phyloP scores from a whole-genome alignment of 2,797 vertebrate genomes.

The Leptodactylus fallax region DNA sequence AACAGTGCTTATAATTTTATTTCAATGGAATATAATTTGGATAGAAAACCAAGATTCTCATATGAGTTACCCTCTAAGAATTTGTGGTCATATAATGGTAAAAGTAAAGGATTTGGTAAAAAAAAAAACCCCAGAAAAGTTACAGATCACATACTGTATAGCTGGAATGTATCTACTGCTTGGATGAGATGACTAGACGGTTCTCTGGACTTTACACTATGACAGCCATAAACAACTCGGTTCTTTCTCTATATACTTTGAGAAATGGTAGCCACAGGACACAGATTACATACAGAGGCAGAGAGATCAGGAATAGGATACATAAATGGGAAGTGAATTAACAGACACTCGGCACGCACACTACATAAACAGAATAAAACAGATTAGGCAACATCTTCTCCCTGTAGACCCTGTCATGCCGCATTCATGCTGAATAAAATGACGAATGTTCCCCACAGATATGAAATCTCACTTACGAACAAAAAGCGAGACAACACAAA shows the following conservation, averaged over 20 bases:
- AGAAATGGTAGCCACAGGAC: conserved; percentile 50
- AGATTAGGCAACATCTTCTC: conserved; percentile 38
- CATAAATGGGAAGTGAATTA: conserved; percentile 54
- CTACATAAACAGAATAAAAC: conserved; percentile 51
- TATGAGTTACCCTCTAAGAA: neutral
- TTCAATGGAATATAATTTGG: too few relatives aligned
- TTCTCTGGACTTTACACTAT: conserved; percentile 47
- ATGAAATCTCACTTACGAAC: conserved; percentile 38
- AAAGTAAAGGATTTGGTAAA: too few relatives aligned
- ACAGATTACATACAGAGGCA: conserved; percentile 61
- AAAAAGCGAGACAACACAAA: conserved; percentile 3
- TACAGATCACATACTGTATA: neutral
- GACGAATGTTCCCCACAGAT: conserved; percentile 54
- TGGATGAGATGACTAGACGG: neutral
- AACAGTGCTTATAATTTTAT: too few relatives aligned
- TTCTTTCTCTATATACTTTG: conserved; percentile 38
- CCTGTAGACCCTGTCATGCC: conserved; percentile 48
- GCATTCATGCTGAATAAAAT: conserved; percentile 49
- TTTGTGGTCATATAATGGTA: neutral
- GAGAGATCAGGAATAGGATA: conserved; percentile 57
- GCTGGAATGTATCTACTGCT: conserved; percentile 11
- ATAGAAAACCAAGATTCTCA: too few relatives aligned
- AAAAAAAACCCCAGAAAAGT: too few relatives aligned
- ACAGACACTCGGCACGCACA: conserved; percentile 43
- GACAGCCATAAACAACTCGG: conserved; percentile 43